Evolutionary conservation across 2,797 vertebrate species (phyloP).

Genomic region (Botia almorhae): DNA sequence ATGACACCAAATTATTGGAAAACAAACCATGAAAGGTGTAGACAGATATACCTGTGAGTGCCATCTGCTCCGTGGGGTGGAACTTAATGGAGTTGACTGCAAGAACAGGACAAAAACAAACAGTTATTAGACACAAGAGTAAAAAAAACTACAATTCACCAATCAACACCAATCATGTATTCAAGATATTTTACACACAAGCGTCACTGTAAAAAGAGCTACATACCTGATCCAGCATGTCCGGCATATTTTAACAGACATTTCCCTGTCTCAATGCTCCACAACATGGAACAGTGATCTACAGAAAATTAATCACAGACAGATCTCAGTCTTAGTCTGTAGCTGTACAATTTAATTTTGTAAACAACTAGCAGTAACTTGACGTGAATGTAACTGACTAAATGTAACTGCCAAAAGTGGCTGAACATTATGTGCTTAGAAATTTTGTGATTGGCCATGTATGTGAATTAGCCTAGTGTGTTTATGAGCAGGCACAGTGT

Average conservation of each 20-base stretch:
- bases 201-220: background rate
- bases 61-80: constrained; percentile 96
- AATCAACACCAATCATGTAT: too few relatives aligned
- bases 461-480: too few relatives aligned
- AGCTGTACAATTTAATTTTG: background rate
- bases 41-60: constrained; percentile 87
- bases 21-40: background rate
- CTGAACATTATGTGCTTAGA: too few relatives aligned
- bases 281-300: constrained; percentile 96
- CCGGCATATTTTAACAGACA: constrained; percentile 92
- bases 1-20: background rate
- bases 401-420: too few relatives aligned
- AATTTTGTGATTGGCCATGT: too few relatives aligned
- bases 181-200: background rate
- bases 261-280: constrained; percentile 98
- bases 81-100: constrained; percentile 99
- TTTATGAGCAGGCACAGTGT: background rate
- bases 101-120: constrained; percentile 61
- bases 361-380: background rate
- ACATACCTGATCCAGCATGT: constrained; percentile 94
- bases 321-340: background rate
- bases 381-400: too few relatives aligned
- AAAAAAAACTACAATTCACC: too few relatives aligned
- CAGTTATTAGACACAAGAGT: background rate
- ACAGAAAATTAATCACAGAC: constrained; percentile 44